phyloP scores from a whole-genome alignment of 2,797 vertebrate genomes.

The Spea hammondii region DNA sequence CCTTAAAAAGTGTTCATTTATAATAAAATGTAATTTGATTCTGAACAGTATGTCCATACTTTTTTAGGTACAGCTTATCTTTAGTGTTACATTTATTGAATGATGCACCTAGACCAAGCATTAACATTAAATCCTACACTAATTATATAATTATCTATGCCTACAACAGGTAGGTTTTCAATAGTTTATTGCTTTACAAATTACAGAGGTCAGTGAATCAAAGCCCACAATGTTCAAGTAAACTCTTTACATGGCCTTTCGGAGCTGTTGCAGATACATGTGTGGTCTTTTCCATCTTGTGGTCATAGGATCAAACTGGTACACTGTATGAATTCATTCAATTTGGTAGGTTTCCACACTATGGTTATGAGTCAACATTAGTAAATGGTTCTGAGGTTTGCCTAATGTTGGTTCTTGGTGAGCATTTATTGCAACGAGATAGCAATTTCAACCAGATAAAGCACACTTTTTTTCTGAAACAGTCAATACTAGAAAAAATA shows the following conservation, averaged over 20 bases:
- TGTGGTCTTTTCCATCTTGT: constrained; percentile 51
- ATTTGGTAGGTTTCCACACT: constrained; percentile 45
- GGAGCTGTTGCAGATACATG: constrained; percentile 36
- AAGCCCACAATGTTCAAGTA: constrained; percentile 33
- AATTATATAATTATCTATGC: not conserved
- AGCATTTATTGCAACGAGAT: constrained; percentile 38
- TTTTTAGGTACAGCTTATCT: too few species aligned
- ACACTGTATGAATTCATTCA: constrained; percentile 49
- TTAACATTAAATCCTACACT: too few species aligned
- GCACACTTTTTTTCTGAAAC: constrained; percentile 15
- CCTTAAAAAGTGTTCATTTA: too few species aligned
- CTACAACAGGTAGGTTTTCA: constrained; percentile 14
- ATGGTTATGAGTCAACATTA: constrained; percentile 46
- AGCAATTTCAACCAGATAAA: constrained; percentile 39
- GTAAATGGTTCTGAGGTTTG: constrained; percentile 45
- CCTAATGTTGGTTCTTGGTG: constrained; percentile 38
- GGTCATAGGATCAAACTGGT: constrained; percentile 34
- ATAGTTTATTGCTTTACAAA: constrained; percentile 12
- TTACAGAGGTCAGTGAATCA: constrained; percentile 28
- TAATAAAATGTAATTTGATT: too few species aligned
- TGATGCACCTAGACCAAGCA: too few species aligned
- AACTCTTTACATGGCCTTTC: constrained; percentile 19
- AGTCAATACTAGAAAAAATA: constrained; percentile 5
- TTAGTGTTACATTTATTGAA: too few species aligned
- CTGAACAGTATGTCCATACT: too few species aligned